phyloP scores from a whole-genome alignment of 2,888 invertebrate genomes.

The Brachyptera risi region DNA sequence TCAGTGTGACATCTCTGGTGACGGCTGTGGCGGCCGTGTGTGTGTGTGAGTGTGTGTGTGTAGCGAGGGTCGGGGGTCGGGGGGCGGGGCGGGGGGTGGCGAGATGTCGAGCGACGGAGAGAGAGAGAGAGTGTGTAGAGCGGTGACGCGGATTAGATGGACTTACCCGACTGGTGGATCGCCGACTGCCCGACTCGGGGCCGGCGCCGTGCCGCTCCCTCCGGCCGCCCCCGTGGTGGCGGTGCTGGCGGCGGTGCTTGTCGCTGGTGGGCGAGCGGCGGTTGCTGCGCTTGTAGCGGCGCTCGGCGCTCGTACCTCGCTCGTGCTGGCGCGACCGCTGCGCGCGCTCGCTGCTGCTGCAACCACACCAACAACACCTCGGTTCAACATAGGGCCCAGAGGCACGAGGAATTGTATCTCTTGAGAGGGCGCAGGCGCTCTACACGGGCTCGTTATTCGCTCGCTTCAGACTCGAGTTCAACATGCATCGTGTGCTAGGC shows the following conservation, averaged over 20 bases:
- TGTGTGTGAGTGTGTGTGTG: constrained; percentile 4
- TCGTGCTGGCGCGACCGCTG: constrained; percentile 59
- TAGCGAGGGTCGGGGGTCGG: neutral
- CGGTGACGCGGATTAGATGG: constrained; percentile 18
- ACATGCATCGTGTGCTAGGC: no score
- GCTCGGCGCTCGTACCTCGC: constrained; percentile 72
- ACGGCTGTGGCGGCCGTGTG: neutral
- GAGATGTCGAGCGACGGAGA: no score
- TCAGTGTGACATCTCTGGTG: neutral
- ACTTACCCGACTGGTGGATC: constrained; percentile 35
- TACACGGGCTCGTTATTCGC: no score
- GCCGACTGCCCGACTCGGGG: constrained; percentile 46
- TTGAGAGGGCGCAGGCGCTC: no score
- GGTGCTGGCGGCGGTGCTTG: constrained; percentile 62
- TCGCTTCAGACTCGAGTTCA: no score
- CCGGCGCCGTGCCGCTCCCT: constrained; percentile 48
- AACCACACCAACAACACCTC: neutral
- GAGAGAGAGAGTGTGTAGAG: neutral
- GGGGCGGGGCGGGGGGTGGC: neutral
- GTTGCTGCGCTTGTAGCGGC: constrained; percentile 81
- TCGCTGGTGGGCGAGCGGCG: constrained; percentile 77
- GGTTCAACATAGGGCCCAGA: neutral
- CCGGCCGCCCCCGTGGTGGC: constrained; percentile 50
- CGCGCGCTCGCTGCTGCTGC: constrained; percentile 56
- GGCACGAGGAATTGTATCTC: no score